Base-by-base conservation (phyloP, 2,113 vertebrate genomes). In the Elanus axillaris region DNA sequence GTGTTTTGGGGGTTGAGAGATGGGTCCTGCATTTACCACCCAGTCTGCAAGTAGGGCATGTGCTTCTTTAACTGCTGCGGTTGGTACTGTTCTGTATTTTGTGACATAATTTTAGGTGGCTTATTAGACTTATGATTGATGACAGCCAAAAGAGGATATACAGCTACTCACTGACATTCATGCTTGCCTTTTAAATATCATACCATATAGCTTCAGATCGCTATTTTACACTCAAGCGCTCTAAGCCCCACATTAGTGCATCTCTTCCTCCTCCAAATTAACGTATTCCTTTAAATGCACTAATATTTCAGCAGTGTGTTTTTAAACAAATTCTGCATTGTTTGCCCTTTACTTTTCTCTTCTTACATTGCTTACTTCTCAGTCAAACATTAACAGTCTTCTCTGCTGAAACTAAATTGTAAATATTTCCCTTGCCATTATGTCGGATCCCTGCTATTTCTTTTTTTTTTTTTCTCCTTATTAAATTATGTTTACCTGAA, bases 401-500 rank as follows among this genome's bases (percentile, higher is more conserved):
- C 64, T 75, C 42, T 52, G 50, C 16, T 52, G 81, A 91, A 86
- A 92, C 78, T 80, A 95, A 97, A 97, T 89, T 89, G 93, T 93
- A 95, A 94, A 90, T 74, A 95, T 94, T 96, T 89, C 88, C 60
- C 52, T 97, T 77, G 86, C 92, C 22, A 4, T 96, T 94, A 90
- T 71, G 73, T 56, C 0, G 29, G 94, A 94, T 81, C 89, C 86
- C 27, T 72, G 91, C 91, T 96, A 71, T 95, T 97, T 96, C 92
- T 96, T 97, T 76, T 21, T 56, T 97, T 96, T 29, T n/a, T 97
- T 20, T 94, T 96, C 26, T 95, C 92, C 97, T 98, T 98, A 98
- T 98, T 98, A 98, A 98, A 98, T 98, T 98, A 98, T 98, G 98
- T 98, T 98, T 98, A 98, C 98, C 97, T 98, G 98, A 98, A 98